Evolutionary conservation across 2,888 invertebrate species (phyloP).

Genomic region (Andrena praecox): DNA sequence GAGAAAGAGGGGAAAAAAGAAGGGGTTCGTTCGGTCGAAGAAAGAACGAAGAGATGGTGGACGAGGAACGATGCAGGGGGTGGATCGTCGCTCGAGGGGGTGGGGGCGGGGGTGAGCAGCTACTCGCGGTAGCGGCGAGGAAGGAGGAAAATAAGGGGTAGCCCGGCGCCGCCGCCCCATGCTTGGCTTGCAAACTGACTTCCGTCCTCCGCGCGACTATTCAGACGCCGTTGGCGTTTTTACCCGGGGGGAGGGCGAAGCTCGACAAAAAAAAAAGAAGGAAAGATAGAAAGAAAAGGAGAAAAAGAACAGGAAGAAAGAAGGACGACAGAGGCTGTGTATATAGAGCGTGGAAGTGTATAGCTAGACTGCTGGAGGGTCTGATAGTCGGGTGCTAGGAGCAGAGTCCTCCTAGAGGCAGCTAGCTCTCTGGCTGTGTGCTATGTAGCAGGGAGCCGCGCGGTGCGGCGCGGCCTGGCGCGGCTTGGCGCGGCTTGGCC

Average conservation of each 20-base stretch:
- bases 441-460: constrained; percentile 40
- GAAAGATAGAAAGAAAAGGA: constrained; percentile 24
- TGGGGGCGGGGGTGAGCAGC: constrained; percentile 58
- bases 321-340: constrained; percentile 41
- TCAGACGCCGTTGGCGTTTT: constrained; percentile 81
- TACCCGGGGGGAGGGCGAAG: constrained; percentile 67
- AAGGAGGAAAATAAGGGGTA: constrained; percentile 82
- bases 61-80: constrained; percentile 2
- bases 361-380: constrained; percentile 26
- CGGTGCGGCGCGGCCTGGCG: too few species aligned
- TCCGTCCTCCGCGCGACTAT: constrained; percentile 84
- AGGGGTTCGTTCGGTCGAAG: constrained; percentile 49
- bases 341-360: constrained; percentile 61
- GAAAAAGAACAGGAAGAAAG: constrained; percentile 54
- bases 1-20: constrained; percentile 56
- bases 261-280: constrained; percentile 55
- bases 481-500: constrained; percentile 25
- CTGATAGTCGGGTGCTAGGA: constrained; percentile 39
- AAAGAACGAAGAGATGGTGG: constrained; percentile 55
- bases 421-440: constrained; percentile 17
- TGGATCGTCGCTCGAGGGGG: constrained; percentile 38
- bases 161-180: constrained; percentile 83
- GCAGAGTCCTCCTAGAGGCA: constrained; percentile 40
- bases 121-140: constrained; percentile 69
- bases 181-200: constrained; percentile 85